Evolutionary conservation across 2,113 vertebrate species (phyloP), one percentile per base, ranked within the genome.

Genomic region (Xyrauchen texanus): DNA sequence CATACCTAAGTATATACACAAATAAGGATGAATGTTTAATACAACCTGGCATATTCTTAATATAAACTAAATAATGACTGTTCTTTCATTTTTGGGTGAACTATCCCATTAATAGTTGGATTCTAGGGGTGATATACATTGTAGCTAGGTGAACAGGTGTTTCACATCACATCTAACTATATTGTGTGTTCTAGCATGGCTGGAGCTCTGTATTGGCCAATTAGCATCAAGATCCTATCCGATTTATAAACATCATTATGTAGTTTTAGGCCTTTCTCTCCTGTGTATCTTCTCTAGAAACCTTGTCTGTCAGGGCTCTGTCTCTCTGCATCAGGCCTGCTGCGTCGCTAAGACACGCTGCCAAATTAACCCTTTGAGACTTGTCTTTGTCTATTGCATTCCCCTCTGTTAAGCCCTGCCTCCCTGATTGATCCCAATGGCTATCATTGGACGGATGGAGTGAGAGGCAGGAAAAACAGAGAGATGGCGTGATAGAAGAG

Each of bases 301-400:
- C 7, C 21, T 34, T 34, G 21, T 34, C 21, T 34, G 21, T 34
- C 21, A 34, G 21, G 21, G 1, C 21, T 34, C 21, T 60, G 34
- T 66, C 8, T 80, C 46, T 64, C 47, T 45, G 74, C 21, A 57
- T 57, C 8, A 66, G 62, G 51, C 55, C 52, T 34, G 65, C 10
- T 4, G 65, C 45, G 3, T 68, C n/a, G 8, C 58, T 13, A 15
- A 62, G 51, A 63, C 68, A 7, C n/a, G 51, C 58, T 45, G 11
- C 10, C 49, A 78, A 77, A 74, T 81, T 63, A 77, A 81, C 55
- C 75, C 78, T 73, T 57, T 51, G 73, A 55, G 65, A 76, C 11
- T 0, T 34, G 49, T 8, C 46, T 52, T 13, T 66, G 78, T 81
- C 79, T 47, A 44, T 81, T 72, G 70, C 47, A 34, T 67, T 71